Conservation (phyloP, 2,888 invertebrate genomes). For the Ethmia dodecea region DNA sequence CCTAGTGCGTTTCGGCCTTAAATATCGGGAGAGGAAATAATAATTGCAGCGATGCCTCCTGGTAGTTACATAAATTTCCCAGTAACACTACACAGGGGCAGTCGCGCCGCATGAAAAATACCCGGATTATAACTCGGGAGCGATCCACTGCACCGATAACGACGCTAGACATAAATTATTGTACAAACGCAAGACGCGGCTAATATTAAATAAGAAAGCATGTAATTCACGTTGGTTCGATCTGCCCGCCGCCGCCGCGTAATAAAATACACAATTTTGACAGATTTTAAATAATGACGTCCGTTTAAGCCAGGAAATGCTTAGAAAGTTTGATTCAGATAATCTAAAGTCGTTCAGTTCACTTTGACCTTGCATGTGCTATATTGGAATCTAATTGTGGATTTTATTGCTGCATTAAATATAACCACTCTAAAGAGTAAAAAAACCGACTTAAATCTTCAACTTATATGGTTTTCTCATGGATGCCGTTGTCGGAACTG, state of each 20-base stretch:
- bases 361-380: constrained; percentile 35
- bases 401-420: no score
- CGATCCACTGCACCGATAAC: constrained; percentile 68
- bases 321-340: constrained; percentile 62
- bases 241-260: constrained; percentile 45
- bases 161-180: constrained; percentile 70
- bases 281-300: constrained; percentile 75
- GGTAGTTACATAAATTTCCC: constrained; percentile 63
- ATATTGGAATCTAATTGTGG: no score
- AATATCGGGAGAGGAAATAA: constrained; percentile 39
- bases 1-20: constrained; percentile 17
- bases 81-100: constrained; percentile 38
- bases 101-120: constrained; percentile 68
- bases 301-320: constrained; percentile 66
- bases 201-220: constrained; percentile 76
- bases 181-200: constrained; percentile 68
- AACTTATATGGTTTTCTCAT: no score
- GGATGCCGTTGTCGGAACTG: no score
- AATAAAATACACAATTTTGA: constrained; percentile 75
- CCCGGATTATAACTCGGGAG: constrained; percentile 71
- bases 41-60: constrained; percentile 58
- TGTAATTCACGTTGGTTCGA: constrained; percentile 72
- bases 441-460: no score
- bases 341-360: constrained; percentile 49
- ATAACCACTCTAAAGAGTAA: no score